Conservation (phyloP, 2,888 invertebrate genomes). For the Volucella zonaria region DNA sequence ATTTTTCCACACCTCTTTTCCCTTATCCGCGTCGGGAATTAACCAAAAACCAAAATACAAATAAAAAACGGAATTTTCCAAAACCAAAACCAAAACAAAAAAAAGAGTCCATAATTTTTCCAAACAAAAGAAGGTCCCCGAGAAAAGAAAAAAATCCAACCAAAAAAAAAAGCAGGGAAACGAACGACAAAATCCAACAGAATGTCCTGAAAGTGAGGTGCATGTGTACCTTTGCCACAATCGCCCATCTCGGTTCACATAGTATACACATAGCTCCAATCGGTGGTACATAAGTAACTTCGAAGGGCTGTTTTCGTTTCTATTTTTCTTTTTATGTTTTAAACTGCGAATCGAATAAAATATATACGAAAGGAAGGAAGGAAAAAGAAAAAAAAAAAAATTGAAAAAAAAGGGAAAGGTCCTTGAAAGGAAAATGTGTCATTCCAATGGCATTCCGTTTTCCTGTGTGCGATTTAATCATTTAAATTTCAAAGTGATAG, state of each 20-base stretch:
- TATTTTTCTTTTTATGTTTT: conserved; percentile 6
- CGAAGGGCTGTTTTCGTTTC: not conserved
- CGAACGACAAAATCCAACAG: not conserved
- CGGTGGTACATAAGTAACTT: conserved; percentile 15
- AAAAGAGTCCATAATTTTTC: not conserved
- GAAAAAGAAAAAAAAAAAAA: conserved; percentile 8
- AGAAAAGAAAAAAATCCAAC: not conserved
- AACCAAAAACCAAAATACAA: not conserved
- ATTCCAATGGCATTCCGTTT: conserved; percentile 68
- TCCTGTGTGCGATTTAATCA: conserved; percentile 61
- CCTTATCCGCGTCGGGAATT: conserved; percentile 31
- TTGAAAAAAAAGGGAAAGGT: conserved; percentile 55
- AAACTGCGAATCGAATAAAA: conserved; percentile 13
- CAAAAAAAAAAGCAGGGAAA: not conserved
- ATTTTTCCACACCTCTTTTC: conserved; percentile 17
- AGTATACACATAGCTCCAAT: conserved; percentile 44
- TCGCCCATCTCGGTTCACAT: conserved; percentile 9
- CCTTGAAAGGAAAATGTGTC: conserved; percentile 73
- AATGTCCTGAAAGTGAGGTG: conserved; percentile 20
- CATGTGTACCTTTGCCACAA: conserved; percentile 50
- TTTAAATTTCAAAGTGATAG: conserved; percentile 67
- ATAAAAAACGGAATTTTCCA: not conserved
- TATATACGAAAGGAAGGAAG: conserved; percentile 1
- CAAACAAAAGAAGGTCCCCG: too few relatives aligned
- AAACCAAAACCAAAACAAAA: not conserved